These are phyloP conservation scores for Camponotus floridanus DNA, from an alignment of 1,140 invertebrate genomes.

Conservation along the genomic window DNA sequence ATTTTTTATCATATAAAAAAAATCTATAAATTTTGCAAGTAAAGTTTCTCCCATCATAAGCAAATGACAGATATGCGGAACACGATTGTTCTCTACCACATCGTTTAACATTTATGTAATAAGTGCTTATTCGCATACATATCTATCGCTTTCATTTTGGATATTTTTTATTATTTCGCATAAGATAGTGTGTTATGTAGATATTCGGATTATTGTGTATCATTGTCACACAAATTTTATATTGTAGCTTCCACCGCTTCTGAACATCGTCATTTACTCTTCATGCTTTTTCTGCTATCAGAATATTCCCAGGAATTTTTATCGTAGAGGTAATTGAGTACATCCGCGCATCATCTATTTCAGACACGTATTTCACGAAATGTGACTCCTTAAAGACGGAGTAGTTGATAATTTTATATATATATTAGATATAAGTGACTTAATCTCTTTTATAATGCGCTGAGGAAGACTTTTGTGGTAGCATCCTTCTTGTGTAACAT, in stretches of 20 bases:
- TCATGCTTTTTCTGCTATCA: conserved; percentile 73
- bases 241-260: conserved; percentile 68
- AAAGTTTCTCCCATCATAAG: background rate
- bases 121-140: conserved; percentile 70
- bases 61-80: conserved; percentile 55
- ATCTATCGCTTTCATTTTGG: conserved; percentile 65
- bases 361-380: background rate
- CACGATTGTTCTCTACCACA: conserved; percentile 65
- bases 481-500: conserved; percentile 17
- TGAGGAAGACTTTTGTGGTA: conserved; percentile 34
- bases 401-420: conserved; percentile 58
- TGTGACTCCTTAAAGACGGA: conserved; percentile 49
- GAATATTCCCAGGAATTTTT: conserved; percentile 63
- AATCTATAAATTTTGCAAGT: background rate
- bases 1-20: background rate
- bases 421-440: conserved; percentile 50
- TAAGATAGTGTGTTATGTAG: conserved; percentile 73
- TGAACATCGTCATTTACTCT: conserved; percentile 71
- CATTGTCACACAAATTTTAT: conserved; percentile 67
- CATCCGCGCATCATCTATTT: conserved; percentile 8
- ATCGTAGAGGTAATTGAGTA: conserved; percentile 54
- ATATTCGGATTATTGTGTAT: conserved; percentile 71
- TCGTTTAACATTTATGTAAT: conserved; percentile 57
- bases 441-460: conserved; percentile 29
- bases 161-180: conserved; percentile 66